These are phyloP conservation scores for Habropoda laboriosa DNA, from an alignment of 1,140 invertebrate species.

Conservation along the genomic window DNA sequence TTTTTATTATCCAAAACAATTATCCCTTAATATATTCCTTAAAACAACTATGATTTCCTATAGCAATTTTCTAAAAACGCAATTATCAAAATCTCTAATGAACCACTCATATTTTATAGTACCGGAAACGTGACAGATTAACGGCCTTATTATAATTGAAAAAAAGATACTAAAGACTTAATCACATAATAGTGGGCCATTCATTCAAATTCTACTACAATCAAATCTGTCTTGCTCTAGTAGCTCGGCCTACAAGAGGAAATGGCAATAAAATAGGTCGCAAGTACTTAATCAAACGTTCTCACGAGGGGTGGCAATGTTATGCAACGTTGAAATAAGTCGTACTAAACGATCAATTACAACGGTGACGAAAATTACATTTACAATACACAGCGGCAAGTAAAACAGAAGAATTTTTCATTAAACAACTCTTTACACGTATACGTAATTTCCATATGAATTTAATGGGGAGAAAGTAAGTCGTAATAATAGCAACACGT, in stretches of 20 bases:
- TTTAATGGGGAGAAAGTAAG: not conserved
- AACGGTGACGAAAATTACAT: not conserved
- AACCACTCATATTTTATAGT: not conserved
- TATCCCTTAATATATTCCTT: too few species aligned
- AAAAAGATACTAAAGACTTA: not conserved
- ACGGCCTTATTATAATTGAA: not conserved
- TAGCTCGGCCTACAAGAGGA: not conserved
- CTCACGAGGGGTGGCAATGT: constrained; percentile 26
- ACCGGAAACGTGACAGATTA: not conserved
- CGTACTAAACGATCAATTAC: constrained; percentile 34
- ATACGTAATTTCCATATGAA: not conserved
- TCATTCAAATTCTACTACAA: not conserved
- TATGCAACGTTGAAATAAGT: constrained; percentile 28
- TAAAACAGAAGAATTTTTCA: not conserved
- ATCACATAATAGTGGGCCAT: not conserved
- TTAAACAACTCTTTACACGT: not conserved
- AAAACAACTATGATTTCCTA: too few species aligned
- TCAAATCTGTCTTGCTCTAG: too few species aligned
- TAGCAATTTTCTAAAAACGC: too few species aligned
- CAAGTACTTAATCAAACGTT: constrained; percentile 35
- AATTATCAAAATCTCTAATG: not conserved
- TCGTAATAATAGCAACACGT: not conserved
- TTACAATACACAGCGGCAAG: too few species aligned
- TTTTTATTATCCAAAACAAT: too few species aligned
- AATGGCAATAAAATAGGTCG: not conserved